A percentile compares a stretch with the other conserved stretches of the same genome.
Conservation (phyloP, 2,888 invertebrate genomes). For the Peribatodes rhomboidaria region DNA sequence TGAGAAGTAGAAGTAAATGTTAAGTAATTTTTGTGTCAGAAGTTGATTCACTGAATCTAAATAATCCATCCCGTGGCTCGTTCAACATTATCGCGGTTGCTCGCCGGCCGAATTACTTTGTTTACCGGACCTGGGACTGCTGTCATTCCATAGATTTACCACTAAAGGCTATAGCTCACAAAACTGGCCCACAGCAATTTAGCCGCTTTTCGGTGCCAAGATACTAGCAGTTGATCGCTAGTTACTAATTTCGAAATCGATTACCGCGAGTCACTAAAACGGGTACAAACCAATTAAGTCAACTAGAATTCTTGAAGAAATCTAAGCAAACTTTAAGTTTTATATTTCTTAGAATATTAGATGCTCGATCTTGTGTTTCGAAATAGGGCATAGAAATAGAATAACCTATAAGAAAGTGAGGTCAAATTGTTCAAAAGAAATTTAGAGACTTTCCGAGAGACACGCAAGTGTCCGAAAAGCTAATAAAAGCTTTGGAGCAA, state of each 20-base stretch:
- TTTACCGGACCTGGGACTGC: conserved; percentile 42
- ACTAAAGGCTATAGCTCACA: neutral
- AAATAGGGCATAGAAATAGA: no score
- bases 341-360: no score
- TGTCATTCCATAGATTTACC: conserved; percentile 21
- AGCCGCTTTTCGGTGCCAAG: neutral
- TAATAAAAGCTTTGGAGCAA: no score
- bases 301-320: no score
- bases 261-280: neutral
- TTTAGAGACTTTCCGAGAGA: no score
- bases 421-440: no score
- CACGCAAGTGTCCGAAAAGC: no score
- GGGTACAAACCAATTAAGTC: neutral
- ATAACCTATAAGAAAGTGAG: no score
- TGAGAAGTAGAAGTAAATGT: no score
- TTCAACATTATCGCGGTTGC: conserved; percentile 38
- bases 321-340: no score
- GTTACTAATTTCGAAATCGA: no score
- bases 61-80: neutral
- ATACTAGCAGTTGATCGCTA: neutral
- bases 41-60: conserved; percentile 8
- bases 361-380: no score
- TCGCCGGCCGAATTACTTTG: conserved; percentile 44
- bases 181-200: neutral
- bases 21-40: neutral